phyloP scores from a whole-genome alignment of 1,140 invertebrate genomes.

The Eulimnadia texana region DNA sequence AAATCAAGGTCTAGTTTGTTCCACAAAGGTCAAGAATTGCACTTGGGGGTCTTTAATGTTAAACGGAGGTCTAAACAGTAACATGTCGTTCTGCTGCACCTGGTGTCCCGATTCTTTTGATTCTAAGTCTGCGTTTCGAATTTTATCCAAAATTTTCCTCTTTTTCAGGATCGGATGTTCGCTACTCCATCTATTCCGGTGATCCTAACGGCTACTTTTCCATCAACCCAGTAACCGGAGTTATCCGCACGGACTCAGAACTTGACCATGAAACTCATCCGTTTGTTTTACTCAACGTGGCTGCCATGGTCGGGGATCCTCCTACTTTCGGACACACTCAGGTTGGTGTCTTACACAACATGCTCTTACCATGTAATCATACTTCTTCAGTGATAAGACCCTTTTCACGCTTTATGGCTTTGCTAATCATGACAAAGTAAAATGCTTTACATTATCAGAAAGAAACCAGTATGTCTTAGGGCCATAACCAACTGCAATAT shows the following conservation, averaged over 20 bases:
- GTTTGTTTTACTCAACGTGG: slow-evolving; percentile 65
- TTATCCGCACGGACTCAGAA: slow-evolving; percentile 56
- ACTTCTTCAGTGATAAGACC: neutral
- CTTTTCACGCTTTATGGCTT: neutral
- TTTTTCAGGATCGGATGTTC: slow-evolving; percentile 31
- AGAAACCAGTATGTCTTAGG: no score
- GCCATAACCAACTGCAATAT: no score
- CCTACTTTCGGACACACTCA: slow-evolving; percentile 74
- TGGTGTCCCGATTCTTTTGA: neutral
- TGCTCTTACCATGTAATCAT: neutral
- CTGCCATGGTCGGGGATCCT: slow-evolving; percentile 58
- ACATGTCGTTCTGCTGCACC: neutral
- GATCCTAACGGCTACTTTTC: slow-evolving; percentile 63
- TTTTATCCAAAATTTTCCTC: neutral
- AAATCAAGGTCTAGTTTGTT: no score
- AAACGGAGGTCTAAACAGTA: no score
- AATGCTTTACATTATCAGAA: no score
- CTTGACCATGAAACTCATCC: slow-evolving; percentile 61
- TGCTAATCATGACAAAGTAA: neutral
- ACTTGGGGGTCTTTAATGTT: no score
- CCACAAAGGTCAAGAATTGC: no score
- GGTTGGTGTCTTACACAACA: slow-evolving; percentile 33
- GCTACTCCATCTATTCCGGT: slow-evolving; percentile 69
- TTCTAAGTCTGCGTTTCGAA: no score
- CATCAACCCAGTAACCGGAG: slow-evolving; percentile 61